These are phyloP conservation scores for Tretioscincus oriximinensis DNA, from an alignment of 2,113 vertebrate species.

Conservation along the genomic window DNA sequence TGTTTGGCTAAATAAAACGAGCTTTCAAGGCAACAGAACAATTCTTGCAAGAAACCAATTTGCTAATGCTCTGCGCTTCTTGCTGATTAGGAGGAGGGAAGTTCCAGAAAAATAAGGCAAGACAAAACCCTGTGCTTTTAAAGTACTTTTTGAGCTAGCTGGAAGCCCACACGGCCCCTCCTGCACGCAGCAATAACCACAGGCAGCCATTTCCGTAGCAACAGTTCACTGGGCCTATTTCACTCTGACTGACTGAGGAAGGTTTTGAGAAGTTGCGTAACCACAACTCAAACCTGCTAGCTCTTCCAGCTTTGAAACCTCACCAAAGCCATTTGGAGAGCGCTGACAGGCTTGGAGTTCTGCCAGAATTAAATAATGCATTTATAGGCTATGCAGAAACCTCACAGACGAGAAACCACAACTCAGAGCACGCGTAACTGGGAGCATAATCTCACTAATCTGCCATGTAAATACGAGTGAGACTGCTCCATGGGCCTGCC, in stretches of 20 bases:
- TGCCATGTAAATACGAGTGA: neutral
- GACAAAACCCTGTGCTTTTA: conserved; percentile 16
- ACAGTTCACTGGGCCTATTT: conserved; percentile 45
- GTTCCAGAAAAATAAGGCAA: conserved; percentile 35
- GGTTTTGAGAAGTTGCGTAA: conserved; percentile 39
- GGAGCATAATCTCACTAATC: neutral
- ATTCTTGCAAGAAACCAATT: neutral
- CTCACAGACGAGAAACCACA: neutral
- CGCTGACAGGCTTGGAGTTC: conserved; percentile 29
- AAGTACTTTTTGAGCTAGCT: conserved; percentile 44
- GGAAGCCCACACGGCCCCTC: conserved; percentile 35
- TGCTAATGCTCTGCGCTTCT: neutral
- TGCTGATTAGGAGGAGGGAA: conserved; percentile 21
- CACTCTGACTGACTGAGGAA: conserved; percentile 44
- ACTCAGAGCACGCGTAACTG: too few species aligned
- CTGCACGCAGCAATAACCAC: conserved; percentile 54
- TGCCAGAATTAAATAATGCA: conserved; percentile 6
- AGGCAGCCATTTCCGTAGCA: conserved; percentile 57
- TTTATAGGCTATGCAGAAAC: neutral
- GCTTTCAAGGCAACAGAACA: neutral
- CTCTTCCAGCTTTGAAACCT: conserved; percentile 23
- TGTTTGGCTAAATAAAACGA: neutral
- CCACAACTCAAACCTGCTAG: conserved; percentile 28
- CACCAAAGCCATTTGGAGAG: conserved; percentile 18
- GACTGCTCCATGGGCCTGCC: neutral